phyloP scores from a whole-genome alignment of 1,140 invertebrate genomes.

The Halyomorpha halys region DNA sequence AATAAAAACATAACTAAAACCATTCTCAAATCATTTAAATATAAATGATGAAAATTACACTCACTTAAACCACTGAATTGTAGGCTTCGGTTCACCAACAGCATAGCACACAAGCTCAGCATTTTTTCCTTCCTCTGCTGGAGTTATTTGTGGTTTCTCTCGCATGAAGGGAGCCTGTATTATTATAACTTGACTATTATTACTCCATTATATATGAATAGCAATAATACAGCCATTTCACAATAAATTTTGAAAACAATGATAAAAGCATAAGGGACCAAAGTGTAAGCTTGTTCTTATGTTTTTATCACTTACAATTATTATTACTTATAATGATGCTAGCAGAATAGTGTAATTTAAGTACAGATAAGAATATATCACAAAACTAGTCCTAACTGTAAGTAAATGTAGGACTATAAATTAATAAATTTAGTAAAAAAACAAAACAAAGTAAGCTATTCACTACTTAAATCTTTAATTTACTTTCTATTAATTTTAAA shows the following conservation, averaged over 20 bases:
- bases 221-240: not conserved
- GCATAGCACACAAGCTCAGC: constrained; percentile 73
- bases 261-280: not conserved
- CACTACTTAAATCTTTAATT: no score
- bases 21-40: no score
- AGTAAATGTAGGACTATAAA: no score
- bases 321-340: no score
- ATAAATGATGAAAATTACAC: constrained; percentile 13
- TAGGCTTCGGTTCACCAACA: constrained; percentile 78
- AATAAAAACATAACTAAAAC: no score
- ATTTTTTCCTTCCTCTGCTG: constrained; percentile 66
- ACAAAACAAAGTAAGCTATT: no score
- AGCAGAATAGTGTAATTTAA: no score
- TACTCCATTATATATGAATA: not conserved
- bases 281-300: not conserved
- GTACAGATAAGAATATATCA: no score
- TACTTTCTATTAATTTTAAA: no score
- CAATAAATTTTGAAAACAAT: not conserved
- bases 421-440: no score
- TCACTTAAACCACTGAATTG: constrained; percentile 88
- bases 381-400: no score
- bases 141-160: constrained; percentile 65
- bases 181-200: not conserved
- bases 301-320: no score
- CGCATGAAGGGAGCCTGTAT: constrained; percentile 61